Evolutionary conservation across 2,113 vertebrate species (phyloP).

Genomic region (Argyrosomus japonicus): DNA sequence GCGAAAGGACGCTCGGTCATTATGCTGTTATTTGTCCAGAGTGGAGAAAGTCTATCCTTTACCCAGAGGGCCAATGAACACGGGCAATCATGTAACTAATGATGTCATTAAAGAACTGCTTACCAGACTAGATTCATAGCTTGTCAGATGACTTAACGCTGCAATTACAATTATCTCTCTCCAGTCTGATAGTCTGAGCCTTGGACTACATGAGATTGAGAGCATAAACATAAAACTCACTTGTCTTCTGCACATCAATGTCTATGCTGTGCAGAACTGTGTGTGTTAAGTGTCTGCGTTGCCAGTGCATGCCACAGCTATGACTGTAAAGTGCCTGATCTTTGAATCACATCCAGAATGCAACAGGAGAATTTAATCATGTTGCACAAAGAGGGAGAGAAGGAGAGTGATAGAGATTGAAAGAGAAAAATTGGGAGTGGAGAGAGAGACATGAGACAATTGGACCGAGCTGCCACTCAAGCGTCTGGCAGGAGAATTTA

Average conservation of each 20-base stretch:
- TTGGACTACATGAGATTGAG: constrained; percentile 9
- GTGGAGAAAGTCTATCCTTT: constrained; percentile 7
- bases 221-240: constrained; percentile 37
- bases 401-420: background rate
- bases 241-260: constrained; percentile 24
- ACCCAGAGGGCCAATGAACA: background rate
- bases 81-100: constrained; percentile 11
- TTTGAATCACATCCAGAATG: constrained; percentile 73
- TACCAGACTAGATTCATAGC: constrained; percentile 34
- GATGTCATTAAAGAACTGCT: constrained; percentile 33
- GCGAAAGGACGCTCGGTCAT: background rate
- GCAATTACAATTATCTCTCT: constrained; percentile 55
- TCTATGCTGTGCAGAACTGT: constrained; percentile 3
- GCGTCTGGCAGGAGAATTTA: constrained; percentile 63
- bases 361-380: constrained; percentile 74
- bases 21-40: constrained; percentile 16
- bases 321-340: constrained; percentile 62
- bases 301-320: constrained; percentile 70
- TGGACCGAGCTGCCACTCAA: constrained; percentile 69
- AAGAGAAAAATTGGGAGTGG: background rate
- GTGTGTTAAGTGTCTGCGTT: constrained; percentile 35
- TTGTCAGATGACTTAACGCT: constrained; percentile 50
- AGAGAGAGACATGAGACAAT: constrained; percentile 55
- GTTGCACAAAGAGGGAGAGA: constrained; percentile 30
- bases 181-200: constrained; percentile 36